Evolutionary conservation across 2,888 invertebrate genomes (phyloP).

Genomic region (Lysandra coridon): DNA sequence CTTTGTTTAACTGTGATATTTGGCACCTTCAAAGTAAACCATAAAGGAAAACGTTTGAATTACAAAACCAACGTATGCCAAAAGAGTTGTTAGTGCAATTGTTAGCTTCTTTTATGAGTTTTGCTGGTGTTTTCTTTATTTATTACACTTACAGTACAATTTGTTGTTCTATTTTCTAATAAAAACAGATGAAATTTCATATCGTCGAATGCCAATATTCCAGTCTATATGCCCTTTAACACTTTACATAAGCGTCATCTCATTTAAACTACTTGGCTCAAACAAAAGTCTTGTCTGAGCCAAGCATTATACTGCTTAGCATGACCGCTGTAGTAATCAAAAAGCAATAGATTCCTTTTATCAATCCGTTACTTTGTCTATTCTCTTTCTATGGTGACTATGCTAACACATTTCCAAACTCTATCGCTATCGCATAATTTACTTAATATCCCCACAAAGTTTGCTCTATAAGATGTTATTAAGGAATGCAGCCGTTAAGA

Average conservation of each 20-base stretch:
- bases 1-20: slow-evolving; percentile 3
- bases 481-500: slow-evolving; percentile 17
- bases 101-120: not conserved
- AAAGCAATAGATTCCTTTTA: too few species aligned
- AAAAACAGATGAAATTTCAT: too few species aligned
- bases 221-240: too few species aligned
- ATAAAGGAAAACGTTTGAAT: not conserved
- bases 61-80: not conserved
- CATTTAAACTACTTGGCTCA: too few species aligned
- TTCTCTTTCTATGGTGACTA: not conserved
- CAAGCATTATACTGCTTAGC: too few species aligned
- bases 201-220: too few species aligned
- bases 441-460: not conserved
- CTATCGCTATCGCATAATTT: not conserved
- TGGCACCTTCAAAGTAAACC: not conserved
- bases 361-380: too few species aligned
- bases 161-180: too few species aligned
- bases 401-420: not conserved
- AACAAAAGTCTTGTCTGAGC: too few species aligned
- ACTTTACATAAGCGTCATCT: too few species aligned
- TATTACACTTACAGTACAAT: too few species aligned
- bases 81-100: not conserved
- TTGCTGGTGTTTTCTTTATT: not conserved
- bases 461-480: slow-evolving; percentile 7
- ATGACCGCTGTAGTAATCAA: too few species aligned